A percentile compares a stretch with the other conserved stretches of the same genome.
Conservation (phyloP, 2,797 vertebrate species). For the Eptatretus atami region DNA sequence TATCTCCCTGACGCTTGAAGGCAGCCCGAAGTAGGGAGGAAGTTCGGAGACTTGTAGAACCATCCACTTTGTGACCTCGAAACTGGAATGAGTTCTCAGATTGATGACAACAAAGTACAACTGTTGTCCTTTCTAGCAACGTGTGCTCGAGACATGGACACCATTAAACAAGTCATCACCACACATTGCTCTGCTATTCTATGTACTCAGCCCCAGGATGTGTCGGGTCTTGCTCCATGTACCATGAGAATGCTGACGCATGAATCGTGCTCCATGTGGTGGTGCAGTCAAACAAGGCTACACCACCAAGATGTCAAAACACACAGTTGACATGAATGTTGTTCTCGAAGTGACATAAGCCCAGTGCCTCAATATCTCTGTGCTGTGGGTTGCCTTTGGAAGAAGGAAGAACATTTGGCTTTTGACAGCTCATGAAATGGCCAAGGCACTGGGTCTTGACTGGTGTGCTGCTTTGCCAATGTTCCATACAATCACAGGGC, state of each 20-base stretch:
- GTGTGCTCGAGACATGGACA: neutral
- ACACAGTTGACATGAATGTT: constrained; percentile 6
- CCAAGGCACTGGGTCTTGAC: neutral
- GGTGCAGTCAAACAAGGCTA: constrained; percentile 6
- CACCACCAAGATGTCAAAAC: constrained; percentile 7
- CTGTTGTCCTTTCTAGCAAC: constrained; percentile 7
- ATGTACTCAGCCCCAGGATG: constrained; percentile 1
- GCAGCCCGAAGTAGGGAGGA: constrained; percentile 5
- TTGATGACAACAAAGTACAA: constrained; percentile 8
- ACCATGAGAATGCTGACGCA: constrained; percentile 6
- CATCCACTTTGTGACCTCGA: constrained; percentile 4
- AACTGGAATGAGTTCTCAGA: constrained; percentile 7
- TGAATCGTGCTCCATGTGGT: constrained; percentile 4
- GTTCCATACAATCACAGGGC: constrained; percentile 7
- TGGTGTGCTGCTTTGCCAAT: constrained; percentile 5
- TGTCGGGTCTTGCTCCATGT: constrained; percentile 7
- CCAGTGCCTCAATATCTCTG: constrained; percentile 5
- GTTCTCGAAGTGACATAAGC: neutral
- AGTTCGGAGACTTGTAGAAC: constrained; percentile 6
- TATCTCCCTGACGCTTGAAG: neutral
- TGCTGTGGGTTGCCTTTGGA: constrained; percentile 8
- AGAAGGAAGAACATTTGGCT: neutral
- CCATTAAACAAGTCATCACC: neutral
- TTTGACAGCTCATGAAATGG: neutral
- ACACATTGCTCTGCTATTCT: neutral